Evolutionary conservation across 92 coral and sea anemone genomes (phyloP), one percentile per base, ranked within the genome.

Genomic region (Zoanthus solanderi): DNA sequence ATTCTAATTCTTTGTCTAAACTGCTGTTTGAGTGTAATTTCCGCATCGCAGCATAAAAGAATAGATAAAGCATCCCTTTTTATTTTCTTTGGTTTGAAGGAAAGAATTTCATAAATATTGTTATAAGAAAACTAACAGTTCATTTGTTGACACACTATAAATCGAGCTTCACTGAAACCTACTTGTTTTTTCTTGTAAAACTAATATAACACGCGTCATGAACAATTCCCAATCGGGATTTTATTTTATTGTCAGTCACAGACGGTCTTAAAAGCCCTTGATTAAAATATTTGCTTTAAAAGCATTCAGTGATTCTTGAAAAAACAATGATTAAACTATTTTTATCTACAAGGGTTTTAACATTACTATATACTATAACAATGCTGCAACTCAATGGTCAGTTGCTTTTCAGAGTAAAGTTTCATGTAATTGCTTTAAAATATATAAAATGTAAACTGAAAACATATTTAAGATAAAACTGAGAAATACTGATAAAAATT

Each of bases 201-300:
- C 42, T 34, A 34, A 34, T 37, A 2, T 37, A 0, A 37, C 42
- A 63, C 17, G 69, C 31, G 10, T 58, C 69, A 17, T 9, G 31
- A 17, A 63, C 69, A 63, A 63, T 63, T 63, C 69, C 69, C 69
- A 18, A 28, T 63, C 69, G 69, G 69, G 69, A 63, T 63, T 63
- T 7, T 50, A 50, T 0, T 17, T 18, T 37, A 37, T 37, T 37
- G 42, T 37, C 42, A 9, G 28, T 63, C 30, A 63, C 29, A 63
- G 28, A 63, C 23, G 10, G n/a, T 58, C 0, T 17, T 18, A 63
- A 63, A 63, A n/a, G 69, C 30, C 6, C 9, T 18, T 4, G 2
- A 7, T 16, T 7, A n/a, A 63, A 63, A 18, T 7, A 17, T 63
- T 63, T 63, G 11, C 69, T 17, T 61, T 61, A 17, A 61, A 18